phyloP scores from a whole-genome alignment of 2,888 invertebrate species.

The Eremobia ochroleuca region DNA sequence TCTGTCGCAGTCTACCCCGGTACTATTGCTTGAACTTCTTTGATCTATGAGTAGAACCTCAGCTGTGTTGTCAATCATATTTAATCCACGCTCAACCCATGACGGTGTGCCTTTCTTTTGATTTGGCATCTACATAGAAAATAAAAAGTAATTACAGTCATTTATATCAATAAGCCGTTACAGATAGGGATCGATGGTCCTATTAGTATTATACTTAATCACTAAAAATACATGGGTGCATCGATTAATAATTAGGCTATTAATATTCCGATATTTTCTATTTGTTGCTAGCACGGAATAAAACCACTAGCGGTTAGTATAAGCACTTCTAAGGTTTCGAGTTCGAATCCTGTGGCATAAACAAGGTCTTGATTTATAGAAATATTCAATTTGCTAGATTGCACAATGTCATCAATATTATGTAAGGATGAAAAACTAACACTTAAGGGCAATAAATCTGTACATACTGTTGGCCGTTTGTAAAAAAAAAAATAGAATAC shows the following conservation, averaged over 20 bases:
- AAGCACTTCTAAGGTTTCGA: background rate
- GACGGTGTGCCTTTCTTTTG: slow-evolving; percentile 90
- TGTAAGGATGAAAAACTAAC: background rate
- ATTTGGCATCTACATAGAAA: slow-evolving; percentile 84
- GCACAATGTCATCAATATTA: background rate
- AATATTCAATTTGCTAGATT: background rate
- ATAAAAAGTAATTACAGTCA: slow-evolving; percentile 28
- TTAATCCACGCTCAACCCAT: slow-evolving; percentile 91
- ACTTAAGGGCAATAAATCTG: background rate
- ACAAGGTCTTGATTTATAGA: too few relatives aligned
- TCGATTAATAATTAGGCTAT: slow-evolving; percentile 41
- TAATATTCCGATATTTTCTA: slow-evolving; percentile 39
- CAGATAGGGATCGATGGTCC: slow-evolving; percentile 22
- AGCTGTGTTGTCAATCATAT: slow-evolving; percentile 88
- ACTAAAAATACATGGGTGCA: slow-evolving; percentile 4
- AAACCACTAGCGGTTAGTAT: background rate
- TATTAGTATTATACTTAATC: slow-evolving; percentile 27
- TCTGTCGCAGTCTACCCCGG: slow-evolving; percentile 86
- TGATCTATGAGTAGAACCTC: slow-evolving; percentile 92
- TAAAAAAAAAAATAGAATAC: background rate
- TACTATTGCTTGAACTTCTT: slow-evolving; percentile 85
- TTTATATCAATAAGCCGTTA: slow-evolving; percentile 34
- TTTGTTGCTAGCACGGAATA: slow-evolving; percentile 39
- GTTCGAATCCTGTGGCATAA: background rate
- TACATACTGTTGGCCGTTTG: background rate